These are phyloP conservation scores for Jaculus jaculus DNA, from an alignment of 2,113 vertebrate genomes.

Conservation along the genomic window DNA sequence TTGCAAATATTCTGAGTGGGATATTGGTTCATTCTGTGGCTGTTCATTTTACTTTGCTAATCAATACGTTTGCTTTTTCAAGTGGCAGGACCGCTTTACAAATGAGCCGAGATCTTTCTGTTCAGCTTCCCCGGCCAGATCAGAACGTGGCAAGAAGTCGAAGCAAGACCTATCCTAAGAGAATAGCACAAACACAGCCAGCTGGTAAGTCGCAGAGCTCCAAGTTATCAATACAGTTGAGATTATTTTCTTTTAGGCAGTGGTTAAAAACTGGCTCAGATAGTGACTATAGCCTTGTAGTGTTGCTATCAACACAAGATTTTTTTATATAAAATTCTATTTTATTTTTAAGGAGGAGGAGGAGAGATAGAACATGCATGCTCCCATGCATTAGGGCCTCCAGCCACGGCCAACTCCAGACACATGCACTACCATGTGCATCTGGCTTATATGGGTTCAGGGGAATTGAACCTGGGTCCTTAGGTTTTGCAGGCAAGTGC, in stretches of 20 bases:
- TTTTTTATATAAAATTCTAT: too few relatives aligned
- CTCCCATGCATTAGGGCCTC: too few relatives aligned
- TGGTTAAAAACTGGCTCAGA: not conserved
- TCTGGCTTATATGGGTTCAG: too few relatives aligned
- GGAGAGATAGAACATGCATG: too few relatives aligned
- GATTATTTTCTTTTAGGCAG: not conserved
- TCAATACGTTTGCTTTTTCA: conserved; percentile 69
- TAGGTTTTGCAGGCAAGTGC: too few relatives aligned
- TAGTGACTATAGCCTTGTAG: not conserved
- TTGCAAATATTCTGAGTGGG: not conserved
- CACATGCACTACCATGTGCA: too few relatives aligned
- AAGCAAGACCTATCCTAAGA: conserved; percentile 93
- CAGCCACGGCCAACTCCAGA: too few relatives aligned
- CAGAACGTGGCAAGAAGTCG: conserved; percentile 88
- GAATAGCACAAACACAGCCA: conserved; percentile 82
- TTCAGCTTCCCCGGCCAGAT: conserved; percentile 89
- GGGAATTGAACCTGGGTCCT: too few relatives aligned
- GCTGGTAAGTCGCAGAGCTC: conserved; percentile 79
- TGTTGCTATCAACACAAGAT: too few relatives aligned
- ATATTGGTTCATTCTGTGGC: not conserved
- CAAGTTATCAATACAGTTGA: fast-evolving
- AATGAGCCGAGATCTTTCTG: conserved; percentile 88
- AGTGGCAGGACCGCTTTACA: conserved; percentile 89
- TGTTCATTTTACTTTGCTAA: conserved; percentile 64
- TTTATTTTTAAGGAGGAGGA: too few relatives aligned